phyloP scores from a whole-genome alignment of 92 coral and sea anemone species.

The Epizoanthus ramosus region DNA sequence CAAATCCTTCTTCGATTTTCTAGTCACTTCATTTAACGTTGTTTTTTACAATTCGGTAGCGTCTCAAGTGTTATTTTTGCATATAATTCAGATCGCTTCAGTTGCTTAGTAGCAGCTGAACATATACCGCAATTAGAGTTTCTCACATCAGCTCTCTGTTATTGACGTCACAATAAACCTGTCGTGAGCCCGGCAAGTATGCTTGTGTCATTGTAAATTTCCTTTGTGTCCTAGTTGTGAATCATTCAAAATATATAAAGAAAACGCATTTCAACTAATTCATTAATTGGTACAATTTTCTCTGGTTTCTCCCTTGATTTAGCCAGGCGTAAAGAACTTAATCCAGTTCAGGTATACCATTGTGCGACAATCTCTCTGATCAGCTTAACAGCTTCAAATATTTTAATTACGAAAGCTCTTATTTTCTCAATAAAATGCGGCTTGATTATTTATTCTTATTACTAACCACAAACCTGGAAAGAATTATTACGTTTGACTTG shows the following conservation, averaged over 20 bases:
- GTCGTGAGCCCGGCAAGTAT: background rate
- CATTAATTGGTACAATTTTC: conserved; percentile 16
- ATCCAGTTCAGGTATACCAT: background rate
- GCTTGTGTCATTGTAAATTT: background rate
- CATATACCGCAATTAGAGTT: conserved; percentile 9
- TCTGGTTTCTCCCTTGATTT: background rate
- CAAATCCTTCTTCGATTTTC: background rate
- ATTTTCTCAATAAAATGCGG: conserved; percentile 12
- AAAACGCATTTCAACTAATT: conserved; percentile 12
- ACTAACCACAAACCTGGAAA: conserved; percentile 14
- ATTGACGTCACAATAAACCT: conserved; percentile 20
- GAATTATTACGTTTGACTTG: background rate
- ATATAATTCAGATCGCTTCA: background rate
- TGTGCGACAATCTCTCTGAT: conserved; percentile 1
- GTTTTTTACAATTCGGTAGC: background rate
- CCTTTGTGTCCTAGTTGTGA: conserved; percentile 1
- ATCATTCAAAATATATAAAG: conserved; percentile 1
- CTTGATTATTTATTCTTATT: conserved; percentile 8
- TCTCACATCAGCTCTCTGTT: background rate
- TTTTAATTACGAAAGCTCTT: conserved; percentile 26
- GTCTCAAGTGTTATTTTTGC: background rate
- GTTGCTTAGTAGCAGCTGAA: conserved; percentile 24
- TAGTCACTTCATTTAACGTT: background rate
- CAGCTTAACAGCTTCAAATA: conserved; percentile 11
- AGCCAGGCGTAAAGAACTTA: background rate